phyloP scores from a whole-genome alignment of 2,113 vertebrate genomes.

The Poeciliopsis turrubarensis region DNA sequence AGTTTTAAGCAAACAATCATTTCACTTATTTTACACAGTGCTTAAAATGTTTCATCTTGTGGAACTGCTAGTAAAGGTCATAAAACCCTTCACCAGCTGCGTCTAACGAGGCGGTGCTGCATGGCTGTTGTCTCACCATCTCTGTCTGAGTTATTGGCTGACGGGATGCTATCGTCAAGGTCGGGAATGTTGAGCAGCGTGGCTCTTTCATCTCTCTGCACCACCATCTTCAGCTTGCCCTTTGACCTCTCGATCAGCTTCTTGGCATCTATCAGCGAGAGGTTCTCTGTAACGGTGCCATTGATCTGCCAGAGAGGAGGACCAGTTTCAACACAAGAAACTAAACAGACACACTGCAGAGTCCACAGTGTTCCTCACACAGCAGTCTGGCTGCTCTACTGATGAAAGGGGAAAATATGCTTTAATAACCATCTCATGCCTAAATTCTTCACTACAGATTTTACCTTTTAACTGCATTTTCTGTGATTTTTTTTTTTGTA shows the following conservation, averaged over 20 bases:
- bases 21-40: neutral
- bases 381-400: neutral
- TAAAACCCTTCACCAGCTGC: neutral
- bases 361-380: too few relatives aligned
- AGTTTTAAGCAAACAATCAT: constrained; percentile 8
- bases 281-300: constrained; percentile 98
- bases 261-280: constrained; percentile 97
- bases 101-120: neutral
- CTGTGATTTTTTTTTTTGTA: constrained; percentile 4
- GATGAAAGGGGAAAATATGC: too few relatives aligned
- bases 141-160: constrained; percentile 94
- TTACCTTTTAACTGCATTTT: constrained; percentile 30
- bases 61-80: neutral
- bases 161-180: constrained; percentile 96
- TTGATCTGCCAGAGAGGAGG: constrained; percentile 86
- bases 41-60: neutral
- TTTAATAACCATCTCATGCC: too few relatives aligned
- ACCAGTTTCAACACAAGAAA: constrained; percentile 16
- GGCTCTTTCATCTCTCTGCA: constrained; percentile 94
- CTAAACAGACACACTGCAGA: constrained; percentile 18
- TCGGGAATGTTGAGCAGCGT: constrained; percentile 96
- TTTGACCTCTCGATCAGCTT: constrained; percentile 98
- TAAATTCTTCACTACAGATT: neutral
- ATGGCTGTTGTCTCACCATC: constrained; percentile 85
- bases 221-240: constrained; percentile 99